Percentiles rank a stretch among this genome's conserved stretches.
phyloP scores from a whole-genome alignment of 2,888 invertebrate species.

The Orthosia gracilis region DNA sequence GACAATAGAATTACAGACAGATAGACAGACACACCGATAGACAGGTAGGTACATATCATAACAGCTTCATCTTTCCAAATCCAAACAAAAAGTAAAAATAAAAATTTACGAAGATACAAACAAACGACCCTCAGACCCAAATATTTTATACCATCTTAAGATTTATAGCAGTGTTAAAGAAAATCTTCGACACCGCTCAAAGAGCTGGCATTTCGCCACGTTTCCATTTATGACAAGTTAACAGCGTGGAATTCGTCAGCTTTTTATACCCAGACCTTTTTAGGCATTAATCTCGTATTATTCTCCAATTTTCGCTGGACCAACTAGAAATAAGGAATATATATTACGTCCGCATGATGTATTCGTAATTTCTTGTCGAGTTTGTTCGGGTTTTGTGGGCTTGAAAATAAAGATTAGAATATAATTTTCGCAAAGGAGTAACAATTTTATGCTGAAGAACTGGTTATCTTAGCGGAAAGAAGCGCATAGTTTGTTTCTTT shows the following conservation, averaged over 20 bases:
- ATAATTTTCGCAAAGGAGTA: too few relatives aligned
- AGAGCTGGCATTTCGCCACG: slow-evolving; percentile 41
- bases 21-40: too few relatives aligned
- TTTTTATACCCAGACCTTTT: slow-evolving; percentile 44
- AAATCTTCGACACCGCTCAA: slow-evolving; percentile 37
- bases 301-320: slow-evolving; percentile 29
- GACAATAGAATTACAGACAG: too few relatives aligned
- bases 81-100: background rate
- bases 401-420: background rate
- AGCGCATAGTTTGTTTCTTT: background rate
- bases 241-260: slow-evolving; percentile 20
- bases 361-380: slow-evolving; percentile 16
- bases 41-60: background rate
- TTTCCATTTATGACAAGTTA: slow-evolving; percentile 52
- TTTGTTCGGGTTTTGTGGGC: slow-evolving; percentile 4
- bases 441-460: too few relatives aligned
- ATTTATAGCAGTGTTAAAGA: slow-evolving; percentile 44
- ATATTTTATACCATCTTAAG: slow-evolving; percentile 39
- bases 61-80: background rate
- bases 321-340: slow-evolving; percentile 43
- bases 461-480: too few relatives aligned
- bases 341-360: slow-evolving; percentile 28
- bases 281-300: slow-evolving; percentile 36
- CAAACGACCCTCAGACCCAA: background rate
- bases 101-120: background rate